Conservation (phyloP, 2,113 vertebrate genomes). For the Rhinichthys klamathensis region DNA sequence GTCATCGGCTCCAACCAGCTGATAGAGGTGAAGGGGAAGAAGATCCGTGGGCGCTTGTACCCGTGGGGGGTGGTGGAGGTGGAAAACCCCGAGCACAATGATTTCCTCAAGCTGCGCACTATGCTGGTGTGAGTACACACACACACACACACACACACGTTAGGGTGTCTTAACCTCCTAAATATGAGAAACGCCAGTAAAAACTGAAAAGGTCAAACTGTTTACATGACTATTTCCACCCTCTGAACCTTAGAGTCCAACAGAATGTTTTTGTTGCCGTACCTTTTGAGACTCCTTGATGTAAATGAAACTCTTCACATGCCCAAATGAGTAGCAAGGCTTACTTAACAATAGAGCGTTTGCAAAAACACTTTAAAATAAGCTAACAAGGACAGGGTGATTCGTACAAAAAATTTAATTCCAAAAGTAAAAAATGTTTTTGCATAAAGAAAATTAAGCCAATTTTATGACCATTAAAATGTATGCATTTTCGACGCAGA, state of each 20-base stretch:
- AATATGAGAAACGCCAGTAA: not conserved
- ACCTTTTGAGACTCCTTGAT: not conserved
- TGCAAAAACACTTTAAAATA: no score
- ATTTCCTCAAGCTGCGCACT: conserved; percentile 87
- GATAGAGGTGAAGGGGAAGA: conserved; percentile 92
- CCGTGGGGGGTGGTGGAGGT: conserved; percentile 87
- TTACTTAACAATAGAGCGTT: no score
- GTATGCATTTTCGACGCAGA: not conserved
- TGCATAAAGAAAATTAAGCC: not conserved
- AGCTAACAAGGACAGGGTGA: no score
- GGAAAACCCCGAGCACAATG: conserved; percentile 92
- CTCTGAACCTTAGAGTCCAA: not conserved
- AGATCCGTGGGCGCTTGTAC: conserved; percentile 85
- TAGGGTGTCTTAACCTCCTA: not conserved
- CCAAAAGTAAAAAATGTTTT: no score
- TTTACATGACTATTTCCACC: not conserved
- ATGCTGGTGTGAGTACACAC: conserved; percentile 84
- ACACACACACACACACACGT: not conserved
- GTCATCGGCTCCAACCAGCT: conserved; percentile 89
- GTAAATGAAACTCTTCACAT: not conserved
- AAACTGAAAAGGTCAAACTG: not conserved
- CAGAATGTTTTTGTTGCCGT: not conserved
- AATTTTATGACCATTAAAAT: not conserved
- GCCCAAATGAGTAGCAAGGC: not conserved
- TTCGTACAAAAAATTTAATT: no score